Evolutionary conservation across 2,113 vertebrate species (phyloP), one percentile per base, ranked within the genome.

Genomic region (Danionella cerebrum): DNA sequence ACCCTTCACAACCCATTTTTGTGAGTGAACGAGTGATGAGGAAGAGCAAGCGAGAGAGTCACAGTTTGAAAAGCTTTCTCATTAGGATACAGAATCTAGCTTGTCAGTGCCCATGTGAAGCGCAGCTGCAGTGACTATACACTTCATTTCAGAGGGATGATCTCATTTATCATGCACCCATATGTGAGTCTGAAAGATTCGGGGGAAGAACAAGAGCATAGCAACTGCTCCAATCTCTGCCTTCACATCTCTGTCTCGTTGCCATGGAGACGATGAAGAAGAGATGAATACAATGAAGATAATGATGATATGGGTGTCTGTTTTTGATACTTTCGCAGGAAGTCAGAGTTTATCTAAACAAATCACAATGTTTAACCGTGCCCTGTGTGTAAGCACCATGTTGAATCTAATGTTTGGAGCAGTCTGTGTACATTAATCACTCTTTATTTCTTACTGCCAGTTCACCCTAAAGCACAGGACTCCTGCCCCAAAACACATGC

Each of bases 251-350:
- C 11, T 24, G 16, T 57, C 7, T 0, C 6, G 73, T 78, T 78
- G 25, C 70, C 67, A 70, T 75, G 48, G 73, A 9, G 70, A 67
- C 73, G 65, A 55, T 29, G 21, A 63, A 27, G 11, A 70, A 25
- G 53, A 35, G 33, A 27, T 4, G 29, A 31, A 31, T 3, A 31
- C 7, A 7, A 31, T 31, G 11, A 69, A 27, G 53, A 35, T 25
- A 51, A 69, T 41, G 31, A 42, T 41, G 33, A 29, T 38, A 52
- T n/a, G 39, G 19, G 19, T 39, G 60, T 65, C 52, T 14, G 39
- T 11, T 29, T 7, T 4, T 12, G 48, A 5, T 9, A 1, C 47
- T 22, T 29, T 57, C 31, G 54, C 53, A 65, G 38, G 35, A 45
- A 18, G 42, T 10, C 14, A 11, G 42, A 19, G 29, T n/a, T n/a